Base-by-base conservation (phyloP, 1,140 invertebrate genomes). In the Meloidogyne hapla region DNA sequence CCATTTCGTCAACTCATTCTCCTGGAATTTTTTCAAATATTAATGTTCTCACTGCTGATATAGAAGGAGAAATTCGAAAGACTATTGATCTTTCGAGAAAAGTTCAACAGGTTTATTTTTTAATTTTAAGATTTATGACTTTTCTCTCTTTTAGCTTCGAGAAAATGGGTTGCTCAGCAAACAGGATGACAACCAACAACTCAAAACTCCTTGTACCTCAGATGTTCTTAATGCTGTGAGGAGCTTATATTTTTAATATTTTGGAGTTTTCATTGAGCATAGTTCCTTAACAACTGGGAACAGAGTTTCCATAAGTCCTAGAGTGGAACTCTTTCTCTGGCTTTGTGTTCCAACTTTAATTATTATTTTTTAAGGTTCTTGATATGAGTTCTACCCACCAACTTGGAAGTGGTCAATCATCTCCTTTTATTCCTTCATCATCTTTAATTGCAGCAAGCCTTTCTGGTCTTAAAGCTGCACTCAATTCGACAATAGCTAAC, bases 1-100 rank as follows among this genome's bases (percentile, higher is more conserved):
- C 77, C 15, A 1, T 77, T 15, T 74, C 75, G 1, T 74, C 56
- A 28, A 62, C 80, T 26, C 82, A 83, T 65, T 83, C 81, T n/a
- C 81, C 81, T 2, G 81, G 80, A 1, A 75, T 83, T 56, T 83
- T 83, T 66, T 80, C 79, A 18, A 81, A 81, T 64, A 82, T 81
- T 67, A 81, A 77, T 63, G 72, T 83, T 25, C 73, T 82, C 15
- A 66, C 81, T 6, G 76, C 81, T 15, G 81, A 78, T n/a, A 48
- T 75, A n/a, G 78, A 77, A 25, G 81, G 69, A 63, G 79, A 81
- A 61, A 28, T 83, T 10, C n/a, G 80, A 21, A 83, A 83, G 61
- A 81, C 72, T 48, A 75, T 83, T 26, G 80, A 83, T 64, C 61
- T 83, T 72, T 75, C 79, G 1, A 62, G 81, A 40, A 84, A 83